Base-by-base conservation (phyloP, 2,888 invertebrate species). In the Rhingia rostrata region DNA sequence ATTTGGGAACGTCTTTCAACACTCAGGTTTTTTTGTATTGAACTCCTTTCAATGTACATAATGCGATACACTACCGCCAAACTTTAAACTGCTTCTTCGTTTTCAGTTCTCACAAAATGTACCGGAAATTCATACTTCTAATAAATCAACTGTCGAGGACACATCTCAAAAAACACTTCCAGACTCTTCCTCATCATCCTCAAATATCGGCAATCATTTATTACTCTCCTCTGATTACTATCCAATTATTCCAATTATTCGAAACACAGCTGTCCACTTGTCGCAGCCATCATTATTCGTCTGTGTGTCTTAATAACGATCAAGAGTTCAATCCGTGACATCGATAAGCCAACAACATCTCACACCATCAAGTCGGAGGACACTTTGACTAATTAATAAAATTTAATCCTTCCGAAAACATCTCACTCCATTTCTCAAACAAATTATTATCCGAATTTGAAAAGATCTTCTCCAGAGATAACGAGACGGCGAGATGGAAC, bases 401-500 rank as follows among this genome's bases (percentile, higher is more conserved):
- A 53, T 70, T 70, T 74, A 75, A 84, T 84, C 84, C 84, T 56
- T 66, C 60, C 72, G 47, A 60, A 56, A 74, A 84, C 70, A 84
- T 75, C 84, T 74, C 45, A 32, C 64, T 75, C 66, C 84, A 80
- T 84, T 84, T 84, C 80, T 84, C 70, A 84, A 84, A 84, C 84
- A 84, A 84, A 84, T 84, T 84, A 84, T 84, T 80, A 84, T 84
- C 74, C 74, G 75, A 80, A 84, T 80, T 84, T 84, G 66, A 75
- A 37, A 54, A 84, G 84, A 84, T 84, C 64, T 45, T 51, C 75
- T 43, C 37, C 54, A 5, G 12, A 75, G 79, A 84, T 80, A 80
- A 70, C 66, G 14, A 22, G 22, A 22, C 45, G 22, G 45, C 37
- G 37, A 51, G 35, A 51, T 75, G 35, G n/a, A 58, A 51, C 60